Evolutionary conservation across 2,113 vertebrate species (phyloP), one percentile per base, ranked within the genome.

Genomic region (Gorsachius goisagi): DNA sequence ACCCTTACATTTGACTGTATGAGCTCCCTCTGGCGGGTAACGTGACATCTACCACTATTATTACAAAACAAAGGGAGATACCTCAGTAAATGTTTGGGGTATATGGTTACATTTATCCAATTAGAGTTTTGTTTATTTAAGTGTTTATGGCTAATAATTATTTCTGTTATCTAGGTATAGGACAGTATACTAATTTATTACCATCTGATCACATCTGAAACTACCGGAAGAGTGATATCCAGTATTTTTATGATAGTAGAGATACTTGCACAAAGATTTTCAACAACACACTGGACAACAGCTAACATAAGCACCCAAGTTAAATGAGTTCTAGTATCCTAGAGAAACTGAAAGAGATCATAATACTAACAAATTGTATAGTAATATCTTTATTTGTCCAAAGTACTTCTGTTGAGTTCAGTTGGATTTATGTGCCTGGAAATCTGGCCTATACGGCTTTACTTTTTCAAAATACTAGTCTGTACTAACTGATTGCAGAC

Each of bases 11-110:
- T 78, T 85, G 87, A 35, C 87, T 71, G 74, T 75, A 27, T 92
- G 94, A 82, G 94, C 96, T 97, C 97, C 92, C 92, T 95, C 96
- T 97, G 55, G 89, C 95, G 97, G 94, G 71, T 89, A 73, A 67
- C 20, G 28, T 55, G 37, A 66, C 77, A 59, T 55, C 41, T 76
- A 30, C 52, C 73, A 39, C 67, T 49, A 24, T 22, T 56, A 39
- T 6, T 37, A 27, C 1, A 4, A 76, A 66, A 28, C 52, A 63
- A 78, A 19, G 2, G 8, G 10, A 55, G 63, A 35, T 5, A 23
- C 12, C 24, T 76, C 53, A 39, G 53, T 13, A 47, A 82, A 35
- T 5, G 5, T 63, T 79, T 56, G 13, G 15, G 27, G 21, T 49
- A 18, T 39, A 15, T 11, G 73, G 15, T 53, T 37, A 49, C 1